Evolutionary conservation across 2,113 vertebrate genomes (phyloP).

Genomic region (Silurus asotus): DNA sequence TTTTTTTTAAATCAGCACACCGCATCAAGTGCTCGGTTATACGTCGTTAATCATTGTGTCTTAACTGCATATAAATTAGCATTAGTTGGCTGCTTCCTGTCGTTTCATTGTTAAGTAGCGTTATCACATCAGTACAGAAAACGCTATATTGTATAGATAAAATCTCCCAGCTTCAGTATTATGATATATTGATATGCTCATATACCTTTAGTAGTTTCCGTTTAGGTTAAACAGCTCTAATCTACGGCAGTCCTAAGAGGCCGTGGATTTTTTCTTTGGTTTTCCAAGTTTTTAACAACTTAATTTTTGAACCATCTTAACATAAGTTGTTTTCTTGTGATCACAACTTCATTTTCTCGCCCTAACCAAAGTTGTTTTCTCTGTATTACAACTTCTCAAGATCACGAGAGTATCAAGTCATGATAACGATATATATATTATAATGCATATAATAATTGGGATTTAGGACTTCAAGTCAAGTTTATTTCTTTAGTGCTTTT

Average conservation of each 20-base stretch:
- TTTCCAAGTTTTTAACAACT: no score
- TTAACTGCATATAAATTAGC: not conserved
- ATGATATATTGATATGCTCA: not conserved
- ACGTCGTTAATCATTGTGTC: not conserved
- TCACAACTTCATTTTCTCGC: no score
- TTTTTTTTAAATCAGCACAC: conserved; percentile 18
- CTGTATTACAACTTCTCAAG: no score
- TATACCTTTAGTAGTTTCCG: not conserved
- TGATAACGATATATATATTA: no score
- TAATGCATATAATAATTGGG: no score
- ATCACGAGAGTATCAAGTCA: no score
- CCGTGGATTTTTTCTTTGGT: no score
- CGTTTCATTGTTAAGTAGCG: not conserved
- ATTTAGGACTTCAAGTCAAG: no score
- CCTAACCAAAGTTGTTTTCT: no score
- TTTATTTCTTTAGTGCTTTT: no score
- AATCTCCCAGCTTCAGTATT: not conserved
- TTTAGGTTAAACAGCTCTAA: not conserved
- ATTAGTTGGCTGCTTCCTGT: not conserved
- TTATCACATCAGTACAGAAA: not conserved
- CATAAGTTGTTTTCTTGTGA: no score
- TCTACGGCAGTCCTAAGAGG: not conserved
- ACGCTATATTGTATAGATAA: not conserved
- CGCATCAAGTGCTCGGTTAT: not conserved
- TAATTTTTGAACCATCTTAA: no score